Evolutionary conservation across 2,888 invertebrate species (phyloP).

Genomic region (Lamellibrachia satsuma): DNA sequence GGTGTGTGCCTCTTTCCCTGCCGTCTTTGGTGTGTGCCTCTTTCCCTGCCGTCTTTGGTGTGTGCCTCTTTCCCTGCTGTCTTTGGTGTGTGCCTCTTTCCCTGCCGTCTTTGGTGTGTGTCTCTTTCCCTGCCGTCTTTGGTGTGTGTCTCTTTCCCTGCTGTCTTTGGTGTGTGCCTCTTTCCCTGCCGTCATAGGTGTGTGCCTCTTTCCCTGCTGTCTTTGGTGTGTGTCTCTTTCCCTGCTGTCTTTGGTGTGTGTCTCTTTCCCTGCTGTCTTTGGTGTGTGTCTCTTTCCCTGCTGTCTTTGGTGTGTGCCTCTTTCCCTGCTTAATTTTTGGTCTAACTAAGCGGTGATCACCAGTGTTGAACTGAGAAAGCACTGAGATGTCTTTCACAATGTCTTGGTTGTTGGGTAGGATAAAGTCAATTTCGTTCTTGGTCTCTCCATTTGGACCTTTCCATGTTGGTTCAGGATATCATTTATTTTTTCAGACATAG

Average conservation of each 20-base stretch:
- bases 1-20: accelerated
- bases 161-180: too few species aligned
- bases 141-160: too few species aligned
- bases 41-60: accelerated
- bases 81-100: accelerated
- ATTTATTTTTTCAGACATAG: too few species aligned
- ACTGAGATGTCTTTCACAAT: too few species aligned
- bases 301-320: accelerated
- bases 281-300: accelerated
- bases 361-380: too few species aligned
- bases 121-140: accelerated
- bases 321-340: too few species aligned
- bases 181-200: accelerated
- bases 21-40: accelerated
- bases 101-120: accelerated
- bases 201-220: accelerated
- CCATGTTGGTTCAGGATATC: too few species aligned
- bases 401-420: too few species aligned
- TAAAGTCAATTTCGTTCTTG: too few species aligned
- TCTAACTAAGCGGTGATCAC: too few species aligned
- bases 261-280: accelerated
- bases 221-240: accelerated
- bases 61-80: accelerated
- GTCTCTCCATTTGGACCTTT: too few species aligned
- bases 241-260: too few species aligned